These are phyloP conservation scores for Chrysotoxum bicinctum DNA, from an alignment of 2,888 invertebrate species.

Conservation along the genomic window DNA sequence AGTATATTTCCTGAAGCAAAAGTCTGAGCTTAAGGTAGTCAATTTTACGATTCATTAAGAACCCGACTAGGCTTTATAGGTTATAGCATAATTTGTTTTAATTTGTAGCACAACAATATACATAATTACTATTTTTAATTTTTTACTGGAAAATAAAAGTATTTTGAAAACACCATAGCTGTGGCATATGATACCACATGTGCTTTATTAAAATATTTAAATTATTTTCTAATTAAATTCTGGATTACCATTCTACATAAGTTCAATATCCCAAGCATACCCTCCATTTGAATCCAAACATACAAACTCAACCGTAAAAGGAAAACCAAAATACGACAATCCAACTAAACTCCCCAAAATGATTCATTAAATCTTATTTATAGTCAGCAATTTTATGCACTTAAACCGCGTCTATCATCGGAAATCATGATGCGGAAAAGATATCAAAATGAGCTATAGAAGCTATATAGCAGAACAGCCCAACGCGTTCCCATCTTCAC, in stretches of 20 bases:
- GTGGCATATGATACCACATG: too few relatives aligned
- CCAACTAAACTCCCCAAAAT: slow-evolving; percentile 73
- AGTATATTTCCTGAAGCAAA: too few relatives aligned
- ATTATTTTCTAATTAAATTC: not conserved
- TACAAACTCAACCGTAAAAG: slow-evolving; percentile 26
- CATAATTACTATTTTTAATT: too few relatives aligned
- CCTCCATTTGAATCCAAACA: not conserved
- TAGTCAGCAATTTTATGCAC: slow-evolving; percentile 81
- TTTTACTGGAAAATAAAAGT: too few relatives aligned
- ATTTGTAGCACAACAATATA: too few relatives aligned
- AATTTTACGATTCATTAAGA: too few relatives aligned
- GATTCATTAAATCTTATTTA: slow-evolving; percentile 80
- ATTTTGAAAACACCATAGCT: too few relatives aligned
- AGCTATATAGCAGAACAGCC: slow-evolving; percentile 8
- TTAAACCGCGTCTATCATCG: slow-evolving; percentile 81
- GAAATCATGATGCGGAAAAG: slow-evolving; percentile 78
- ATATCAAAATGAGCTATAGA: slow-evolving; percentile 71
- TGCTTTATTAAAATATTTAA: too few relatives aligned
- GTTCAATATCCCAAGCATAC: slow-evolving; percentile 19
- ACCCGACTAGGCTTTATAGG: too few relatives aligned
- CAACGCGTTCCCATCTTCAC: slow-evolving; percentile 30
- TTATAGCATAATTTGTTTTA: too few relatives aligned
- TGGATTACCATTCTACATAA: not conserved
- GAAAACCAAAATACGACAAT: slow-evolving; percentile 48
- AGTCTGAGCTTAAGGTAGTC: too few relatives aligned